Conservation (phyloP, 1,140 invertebrate species). For the Aphaenogaster rudis region DNA sequence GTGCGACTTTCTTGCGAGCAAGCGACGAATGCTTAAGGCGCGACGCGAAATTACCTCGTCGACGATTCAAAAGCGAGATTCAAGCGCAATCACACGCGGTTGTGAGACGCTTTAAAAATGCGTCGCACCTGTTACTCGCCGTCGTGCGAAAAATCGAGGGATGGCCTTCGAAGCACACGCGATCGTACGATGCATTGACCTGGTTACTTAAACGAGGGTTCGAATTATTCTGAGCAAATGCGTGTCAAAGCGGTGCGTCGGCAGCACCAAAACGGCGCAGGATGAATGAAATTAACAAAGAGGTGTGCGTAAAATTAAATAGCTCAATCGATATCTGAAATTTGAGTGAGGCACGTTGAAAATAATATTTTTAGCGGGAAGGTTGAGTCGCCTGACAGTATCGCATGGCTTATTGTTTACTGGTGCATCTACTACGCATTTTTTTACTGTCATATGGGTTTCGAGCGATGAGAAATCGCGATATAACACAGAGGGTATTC, state of each 20-base stretch:
- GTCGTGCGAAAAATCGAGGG: slow-evolving; percentile 48
- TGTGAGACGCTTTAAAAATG: slow-evolving; percentile 2
- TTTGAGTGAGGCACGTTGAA: background rate
- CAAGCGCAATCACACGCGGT: background rate
- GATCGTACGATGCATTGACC: slow-evolving; percentile 52
- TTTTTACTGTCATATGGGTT: background rate
- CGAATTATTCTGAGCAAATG: slow-evolving; percentile 59
- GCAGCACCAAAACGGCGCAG: background rate
- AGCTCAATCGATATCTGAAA: background rate
- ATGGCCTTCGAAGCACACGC: slow-evolving; percentile 54
- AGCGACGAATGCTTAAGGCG: slow-evolving; percentile 59
- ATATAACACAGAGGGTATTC: slow-evolving; percentile 61
- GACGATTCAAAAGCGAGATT: slow-evolving; percentile 1
- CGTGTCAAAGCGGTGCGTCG: slow-evolving; percentile 42
- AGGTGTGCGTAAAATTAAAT: slow-evolving; percentile 14
- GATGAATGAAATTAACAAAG: slow-evolving; percentile 47
- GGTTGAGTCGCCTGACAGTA: background rate
- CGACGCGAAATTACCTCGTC: slow-evolving; percentile 76
- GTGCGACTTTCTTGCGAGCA: slow-evolving; percentile 24
- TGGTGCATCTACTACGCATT: no score
- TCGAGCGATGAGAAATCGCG: slow-evolving; percentile 40
- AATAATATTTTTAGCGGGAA: slow-evolving; percentile 28
- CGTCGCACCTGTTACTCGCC: slow-evolving; percentile 43
- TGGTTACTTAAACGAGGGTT: slow-evolving; percentile 58
- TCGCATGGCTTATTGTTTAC: no score